phyloP scores from a whole-genome alignment of 2,888 invertebrate species.

The Notodonta ziczac region DNA sequence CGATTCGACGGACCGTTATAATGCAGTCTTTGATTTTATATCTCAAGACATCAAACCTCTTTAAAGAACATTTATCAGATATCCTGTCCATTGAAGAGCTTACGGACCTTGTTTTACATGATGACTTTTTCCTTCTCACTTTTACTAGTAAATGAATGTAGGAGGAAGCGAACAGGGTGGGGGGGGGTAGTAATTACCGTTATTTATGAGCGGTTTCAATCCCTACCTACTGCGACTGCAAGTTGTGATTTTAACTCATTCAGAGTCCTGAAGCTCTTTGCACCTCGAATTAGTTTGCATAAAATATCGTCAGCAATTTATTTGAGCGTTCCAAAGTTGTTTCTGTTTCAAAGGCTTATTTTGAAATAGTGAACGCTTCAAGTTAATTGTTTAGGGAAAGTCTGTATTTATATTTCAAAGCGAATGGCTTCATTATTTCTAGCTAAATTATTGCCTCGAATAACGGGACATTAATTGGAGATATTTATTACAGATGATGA shows the following conservation, averaged over 20 bases:
- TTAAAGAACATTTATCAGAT: slow-evolving; percentile 51
- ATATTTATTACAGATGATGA: slow-evolving; percentile 91
- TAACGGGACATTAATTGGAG: neutral
- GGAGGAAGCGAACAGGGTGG: slow-evolving; percentile 42
- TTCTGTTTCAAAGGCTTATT: slow-evolving; percentile 61
- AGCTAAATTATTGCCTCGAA: slow-evolving; percentile 7
- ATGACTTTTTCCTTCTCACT: slow-evolving; percentile 46
- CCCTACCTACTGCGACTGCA: slow-evolving; percentile 71
- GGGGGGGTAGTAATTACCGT: slow-evolving; percentile 69
- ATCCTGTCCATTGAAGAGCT: slow-evolving; percentile 34
- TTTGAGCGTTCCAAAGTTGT: slow-evolving; percentile 58
- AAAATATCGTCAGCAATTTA: slow-evolving; percentile 75
- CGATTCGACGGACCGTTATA: slow-evolving; percentile 38
- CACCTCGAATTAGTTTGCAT: slow-evolving; percentile 80
- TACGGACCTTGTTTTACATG: slow-evolving; percentile 49
- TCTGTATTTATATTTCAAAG: slow-evolving; percentile 7
- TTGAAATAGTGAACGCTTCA: slow-evolving; percentile 36
- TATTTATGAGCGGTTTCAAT: slow-evolving; percentile 79
- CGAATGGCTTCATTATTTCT: neutral
- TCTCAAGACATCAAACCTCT: slow-evolving; percentile 49
- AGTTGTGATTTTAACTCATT: slow-evolving; percentile 81
- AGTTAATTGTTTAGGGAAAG: slow-evolving; percentile 30
- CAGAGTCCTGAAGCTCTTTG: slow-evolving; percentile 71
- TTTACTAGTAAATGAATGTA: slow-evolving; percentile 56
- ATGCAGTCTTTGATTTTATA: slow-evolving; percentile 45